A percentile compares a stretch with the other conserved stretches of the same genome.
Conservation (phyloP, 2,888 invertebrate species). For the Iselma pallidipennis region DNA sequence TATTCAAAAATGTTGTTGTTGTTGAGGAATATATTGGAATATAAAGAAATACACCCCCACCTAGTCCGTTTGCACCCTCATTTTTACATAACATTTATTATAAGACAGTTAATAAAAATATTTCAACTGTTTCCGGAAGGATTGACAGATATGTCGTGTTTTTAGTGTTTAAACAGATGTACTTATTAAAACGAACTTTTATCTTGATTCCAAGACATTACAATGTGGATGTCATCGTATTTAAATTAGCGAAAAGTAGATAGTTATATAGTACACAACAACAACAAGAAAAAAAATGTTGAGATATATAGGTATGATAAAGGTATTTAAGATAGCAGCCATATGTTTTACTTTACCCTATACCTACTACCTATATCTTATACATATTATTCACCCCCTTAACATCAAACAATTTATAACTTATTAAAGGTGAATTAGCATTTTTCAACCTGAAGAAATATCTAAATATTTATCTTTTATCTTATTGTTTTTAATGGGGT, state of each 20-base stretch:
- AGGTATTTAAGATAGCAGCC: neutral
- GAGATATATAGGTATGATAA: neutral
- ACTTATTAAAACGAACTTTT: conserved; percentile 43
- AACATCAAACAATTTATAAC: conserved; percentile 18
- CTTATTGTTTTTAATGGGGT: conserved; percentile 46
- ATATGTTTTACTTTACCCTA: too few species aligned
- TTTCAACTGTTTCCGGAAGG: conserved; percentile 38
- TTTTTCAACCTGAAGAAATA: conserved; percentile 22
- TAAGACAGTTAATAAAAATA: conserved; percentile 34
- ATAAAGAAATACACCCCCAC: conserved; percentile 17
- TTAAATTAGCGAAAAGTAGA: conserved; percentile 39
- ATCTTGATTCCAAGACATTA: conserved; percentile 42
- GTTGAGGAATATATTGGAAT: neutral
- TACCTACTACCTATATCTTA: too few species aligned
- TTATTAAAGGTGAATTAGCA: conserved; percentile 31
- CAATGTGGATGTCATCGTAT: conserved; percentile 44
- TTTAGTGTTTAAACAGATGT: conserved; percentile 44
- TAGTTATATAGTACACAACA: neutral
- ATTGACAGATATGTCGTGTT: conserved; percentile 42
- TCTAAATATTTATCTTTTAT: conserved; percentile 47
- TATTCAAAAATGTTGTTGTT: conserved; percentile 14
- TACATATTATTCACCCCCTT: conserved; percentile 22
- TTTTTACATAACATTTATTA: conserved; percentile 20
- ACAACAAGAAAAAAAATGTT: too few species aligned
- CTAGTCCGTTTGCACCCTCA: conserved; percentile 23